Evolutionary conservation across 2,797 vertebrate genomes (phyloP).

Genomic region (Gadopsis bispinosus): DNA sequence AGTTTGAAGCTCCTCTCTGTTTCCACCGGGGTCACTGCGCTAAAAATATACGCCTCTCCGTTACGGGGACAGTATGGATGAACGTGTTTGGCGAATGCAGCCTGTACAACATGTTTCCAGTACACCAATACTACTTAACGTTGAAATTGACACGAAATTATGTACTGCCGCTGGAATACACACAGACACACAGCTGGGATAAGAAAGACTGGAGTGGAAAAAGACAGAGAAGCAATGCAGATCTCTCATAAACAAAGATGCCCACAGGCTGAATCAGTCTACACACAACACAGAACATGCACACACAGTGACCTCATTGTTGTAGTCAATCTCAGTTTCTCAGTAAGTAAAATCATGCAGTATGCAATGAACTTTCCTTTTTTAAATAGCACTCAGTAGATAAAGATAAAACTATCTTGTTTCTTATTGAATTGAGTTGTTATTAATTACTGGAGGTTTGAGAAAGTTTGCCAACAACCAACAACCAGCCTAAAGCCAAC

Average conservation of each 20-base stretch:
- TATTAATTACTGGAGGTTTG: background rate
- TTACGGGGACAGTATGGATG: constrained; percentile 8
- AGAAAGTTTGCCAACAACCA: background rate
- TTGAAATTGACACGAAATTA: background rate
- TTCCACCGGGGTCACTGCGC: constrained; percentile 9
- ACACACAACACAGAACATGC: background rate
- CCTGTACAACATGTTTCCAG: background rate
- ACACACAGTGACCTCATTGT: background rate
- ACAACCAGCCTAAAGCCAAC: too few species aligned
- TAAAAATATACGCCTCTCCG: constrained; percentile 45
- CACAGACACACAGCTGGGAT: constrained; percentile 8
- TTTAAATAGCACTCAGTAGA: background rate
- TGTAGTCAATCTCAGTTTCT: background rate
- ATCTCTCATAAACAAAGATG: constrained; percentile 28
- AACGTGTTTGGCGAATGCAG: background rate
- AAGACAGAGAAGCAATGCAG: constrained; percentile 7
- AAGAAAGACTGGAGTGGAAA: background rate
- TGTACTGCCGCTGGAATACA: background rate
- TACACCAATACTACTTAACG: background rate
- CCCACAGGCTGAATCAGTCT: constrained; percentile 6
- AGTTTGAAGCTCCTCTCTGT: constrained; percentile 18
- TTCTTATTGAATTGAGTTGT: background rate
- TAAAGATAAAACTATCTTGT: background rate
- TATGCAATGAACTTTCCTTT: background rate
- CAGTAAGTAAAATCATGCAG: background rate